Evolutionary conservation across 2,797 vertebrate species (phyloP).

Genomic region (Hyperoplus lanceolatus): DNA sequence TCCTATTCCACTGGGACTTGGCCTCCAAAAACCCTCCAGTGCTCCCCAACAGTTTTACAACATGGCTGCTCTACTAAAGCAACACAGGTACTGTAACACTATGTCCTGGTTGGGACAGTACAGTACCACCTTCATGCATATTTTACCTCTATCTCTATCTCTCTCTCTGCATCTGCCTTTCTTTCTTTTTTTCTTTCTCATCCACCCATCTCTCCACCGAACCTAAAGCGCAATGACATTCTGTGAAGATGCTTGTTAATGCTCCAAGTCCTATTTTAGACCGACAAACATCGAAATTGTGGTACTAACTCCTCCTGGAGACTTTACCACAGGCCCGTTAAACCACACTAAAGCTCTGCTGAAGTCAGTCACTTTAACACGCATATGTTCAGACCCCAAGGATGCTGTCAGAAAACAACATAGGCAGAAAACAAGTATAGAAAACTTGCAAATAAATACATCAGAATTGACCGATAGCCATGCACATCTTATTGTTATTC

Average conservation of each 20-base stretch:
- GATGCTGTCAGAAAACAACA: background rate
- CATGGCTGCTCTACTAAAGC: conserved; percentile 24
- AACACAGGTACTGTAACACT: conserved; percentile 35
- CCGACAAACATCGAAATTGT: background rate
- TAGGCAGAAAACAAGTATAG: background rate
- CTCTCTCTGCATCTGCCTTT: background rate
- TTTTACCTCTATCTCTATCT: conserved; percentile 35
- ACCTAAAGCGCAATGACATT: background rate
- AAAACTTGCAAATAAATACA: background rate
- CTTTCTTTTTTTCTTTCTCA: background rate
- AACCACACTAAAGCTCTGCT: background rate
- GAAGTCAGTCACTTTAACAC: background rate
- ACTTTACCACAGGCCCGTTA: background rate
- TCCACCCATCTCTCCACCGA: background rate
- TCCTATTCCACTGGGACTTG: conserved; percentile 14
- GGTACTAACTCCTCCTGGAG: background rate
- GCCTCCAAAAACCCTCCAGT: conserved; percentile 9
- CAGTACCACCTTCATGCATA: conserved; percentile 55
- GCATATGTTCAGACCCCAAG: no score
- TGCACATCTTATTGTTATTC: background rate
- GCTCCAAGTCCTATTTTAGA: background rate
- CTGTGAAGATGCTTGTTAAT: background rate
- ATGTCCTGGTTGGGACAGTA: conserved; percentile 24
- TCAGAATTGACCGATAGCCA: background rate
- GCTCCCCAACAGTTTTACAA: conserved; percentile 24